A percentile compares a stretch with the other conserved stretches of the same genome.
These are phyloP conservation scores for Pipa parva DNA, from an alignment of 2,113 vertebrate genomes.

Conservation along the genomic window DNA sequence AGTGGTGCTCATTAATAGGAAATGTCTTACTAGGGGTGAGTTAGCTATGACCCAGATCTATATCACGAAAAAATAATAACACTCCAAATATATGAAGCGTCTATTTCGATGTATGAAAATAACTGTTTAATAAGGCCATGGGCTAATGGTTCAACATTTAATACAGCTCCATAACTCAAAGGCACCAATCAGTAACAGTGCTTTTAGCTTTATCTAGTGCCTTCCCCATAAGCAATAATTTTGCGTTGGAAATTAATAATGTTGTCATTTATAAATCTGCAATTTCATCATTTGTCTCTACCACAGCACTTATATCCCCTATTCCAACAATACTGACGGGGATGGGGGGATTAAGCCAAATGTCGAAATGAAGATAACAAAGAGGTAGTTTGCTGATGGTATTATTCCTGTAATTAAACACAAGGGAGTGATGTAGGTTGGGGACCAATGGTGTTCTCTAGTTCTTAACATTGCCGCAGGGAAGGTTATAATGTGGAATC, in stretches of 20 bases:
- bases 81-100: not conserved
- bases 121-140: not conserved
- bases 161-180: not conserved
- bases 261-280: constrained; percentile 22
- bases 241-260: constrained; percentile 21
- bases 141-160: not conserved
- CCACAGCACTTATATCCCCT: not conserved
- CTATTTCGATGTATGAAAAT: not conserved
- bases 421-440: too few species aligned
- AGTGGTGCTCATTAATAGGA: not conserved
- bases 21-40: constrained; percentile 1
- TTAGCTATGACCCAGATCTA: constrained; percentile 6
- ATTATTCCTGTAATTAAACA: not conserved
- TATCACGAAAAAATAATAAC: not conserved
- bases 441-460: too few species aligned
- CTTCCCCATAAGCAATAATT: not conserved
- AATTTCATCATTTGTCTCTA: constrained; percentile 19
- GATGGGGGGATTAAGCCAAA: constrained; percentile 28
- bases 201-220: not conserved
- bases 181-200: constrained; percentile 1
- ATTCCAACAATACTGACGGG: constrained; percentile 27
- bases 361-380: constrained; percentile 32
- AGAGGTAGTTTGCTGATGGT: not conserved
- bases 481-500: too few species aligned
- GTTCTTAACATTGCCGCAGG: too few species aligned